Percentiles rank a stretch among this genome's conserved stretches.
Conservation (phyloP, 2,888 invertebrate species). For the Eubasilissa splendida region DNA sequence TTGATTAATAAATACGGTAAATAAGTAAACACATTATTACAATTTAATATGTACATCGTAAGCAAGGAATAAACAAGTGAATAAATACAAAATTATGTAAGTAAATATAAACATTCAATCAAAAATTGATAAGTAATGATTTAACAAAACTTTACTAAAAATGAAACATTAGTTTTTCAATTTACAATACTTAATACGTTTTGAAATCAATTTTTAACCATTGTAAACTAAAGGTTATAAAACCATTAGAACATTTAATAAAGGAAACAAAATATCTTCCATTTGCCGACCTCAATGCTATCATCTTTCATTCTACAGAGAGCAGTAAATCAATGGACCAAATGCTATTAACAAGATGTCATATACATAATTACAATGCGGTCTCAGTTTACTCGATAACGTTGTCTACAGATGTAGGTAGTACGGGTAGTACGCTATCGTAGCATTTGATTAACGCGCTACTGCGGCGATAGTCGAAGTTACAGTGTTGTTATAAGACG, state of each 20-base stretch:
- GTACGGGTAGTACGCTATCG: constrained; percentile 11
- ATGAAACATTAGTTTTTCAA: too few relatives aligned
- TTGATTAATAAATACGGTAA: too few relatives aligned
- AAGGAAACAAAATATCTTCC: background rate
- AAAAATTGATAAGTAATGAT: too few relatives aligned
- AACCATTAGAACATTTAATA: background rate
- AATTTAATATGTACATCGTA: too few relatives aligned
- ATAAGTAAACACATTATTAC: too few relatives aligned
- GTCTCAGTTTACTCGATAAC: constrained; percentile 23
- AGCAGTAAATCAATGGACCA: background rate
- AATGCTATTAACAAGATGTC: constrained; percentile 1
- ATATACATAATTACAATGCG: constrained; percentile 7
- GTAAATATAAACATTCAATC: too few relatives aligned
- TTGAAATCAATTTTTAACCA: too few relatives aligned
- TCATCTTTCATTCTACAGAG: background rate
- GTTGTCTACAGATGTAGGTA: background rate
- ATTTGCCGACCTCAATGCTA: background rate
- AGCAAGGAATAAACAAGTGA: too few relatives aligned
- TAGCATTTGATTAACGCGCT: constrained; percentile 35
- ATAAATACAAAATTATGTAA: too few relatives aligned
- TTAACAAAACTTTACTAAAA: too few relatives aligned
- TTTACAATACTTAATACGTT: too few relatives aligned
- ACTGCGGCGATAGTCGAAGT: constrained; percentile 21
- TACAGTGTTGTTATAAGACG: constrained; percentile 18
- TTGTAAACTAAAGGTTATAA: background rate